Base-by-base conservation (phyloP, 2,888 invertebrate species). In the Pimpla rufipes region DNA sequence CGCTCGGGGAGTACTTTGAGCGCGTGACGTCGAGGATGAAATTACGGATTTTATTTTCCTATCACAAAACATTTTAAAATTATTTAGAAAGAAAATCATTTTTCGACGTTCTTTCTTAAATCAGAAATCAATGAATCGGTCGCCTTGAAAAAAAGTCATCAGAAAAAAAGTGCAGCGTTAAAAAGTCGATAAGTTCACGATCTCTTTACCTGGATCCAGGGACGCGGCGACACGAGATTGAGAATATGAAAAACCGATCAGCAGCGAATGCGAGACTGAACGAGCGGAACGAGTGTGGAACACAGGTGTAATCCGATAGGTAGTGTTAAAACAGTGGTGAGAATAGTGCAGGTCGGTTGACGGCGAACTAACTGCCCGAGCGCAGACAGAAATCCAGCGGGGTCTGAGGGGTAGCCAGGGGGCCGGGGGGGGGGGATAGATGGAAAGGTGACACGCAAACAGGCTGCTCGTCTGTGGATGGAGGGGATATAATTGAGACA, bases 381-480 rank as follows among this genome's bases (percentile, higher is more conserved):
- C 50, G 16, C 18, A 67, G 62, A 70, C 45, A 35, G 42, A 71
- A 73, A 59, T 42, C 35, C 29, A 29, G 35, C 5, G 2, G 42
- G 42, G 11, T 59, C 35, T 62, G n/a, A 75, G 29, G 29, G 29
- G 29, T 2, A 5, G 29, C 3, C 3, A 5, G 29, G 29, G 29
- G 29, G 29, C 2, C 3, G 29, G 29, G 29, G 29, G 29, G 29
- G 50, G 64, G 29, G 66, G 47, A 73, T 79, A 62, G 66, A 81
- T 71, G 35, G 74, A 52, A 67, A 68, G 64, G 75, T 79, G 76
- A 83, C 83, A 81, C 66, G 57, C 84, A 75, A 81, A 79, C 76
- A 79, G 57, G 67, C 40, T 79, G 70, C 78, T 78, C 66, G 66
- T 52, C 42, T 47, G 42, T 52, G 59, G 68, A 47, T n/a, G 59